Base-by-base conservation (phyloP, 2,888 invertebrate genomes). In the Pyrgus malvae region DNA sequence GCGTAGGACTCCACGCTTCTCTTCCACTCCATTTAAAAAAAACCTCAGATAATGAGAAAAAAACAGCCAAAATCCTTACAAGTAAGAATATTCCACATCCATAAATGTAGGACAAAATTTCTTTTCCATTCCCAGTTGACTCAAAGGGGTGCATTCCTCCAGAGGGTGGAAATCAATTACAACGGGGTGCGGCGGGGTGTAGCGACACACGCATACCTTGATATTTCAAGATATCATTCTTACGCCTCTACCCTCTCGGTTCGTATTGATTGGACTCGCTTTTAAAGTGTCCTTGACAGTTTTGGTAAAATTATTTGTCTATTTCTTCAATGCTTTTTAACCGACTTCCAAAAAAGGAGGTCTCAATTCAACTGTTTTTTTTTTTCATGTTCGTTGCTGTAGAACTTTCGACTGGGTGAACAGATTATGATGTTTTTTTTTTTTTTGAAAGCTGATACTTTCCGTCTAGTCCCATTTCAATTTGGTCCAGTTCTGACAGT, bases 141-240 rank as follows among this genome's bases (percentile, higher is more conserved):
- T 31, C 31, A 33, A 9, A 17, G 31, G 68, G 66, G 64, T 63
- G 71, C 72, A 76, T 77, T 74, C 78, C 71, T 63, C 16, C 14
- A 40, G 55, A 63, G 72, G 78, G 74, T 60, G 73, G 69, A 64
- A 76, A 80, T 78, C 79, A 77, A 80, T 79, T 78, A 79, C 67
- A 49, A 16, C 35, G 57, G 67, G 68, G 63, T 40, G 17, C n/a
- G 2, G 31, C 31, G 45, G 31, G 45, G 45, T 8, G 45, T 53
- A 48, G 48, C 37, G 45, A 37, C 16, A 48, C 48, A 48, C 44
- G 29, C 48, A 48, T 48, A 37, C 16, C 48, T 48, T 48, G 35
- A 48, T 48, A 48, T 48, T 48, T 37, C 35, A 48, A 37, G 33
- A 48, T 25, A 48, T 46, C 14, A 23, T 46, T 35, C 23, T 21